Conservation (phyloP, 2,113 vertebrate genomes). For the Lontra canadensis region DNA sequence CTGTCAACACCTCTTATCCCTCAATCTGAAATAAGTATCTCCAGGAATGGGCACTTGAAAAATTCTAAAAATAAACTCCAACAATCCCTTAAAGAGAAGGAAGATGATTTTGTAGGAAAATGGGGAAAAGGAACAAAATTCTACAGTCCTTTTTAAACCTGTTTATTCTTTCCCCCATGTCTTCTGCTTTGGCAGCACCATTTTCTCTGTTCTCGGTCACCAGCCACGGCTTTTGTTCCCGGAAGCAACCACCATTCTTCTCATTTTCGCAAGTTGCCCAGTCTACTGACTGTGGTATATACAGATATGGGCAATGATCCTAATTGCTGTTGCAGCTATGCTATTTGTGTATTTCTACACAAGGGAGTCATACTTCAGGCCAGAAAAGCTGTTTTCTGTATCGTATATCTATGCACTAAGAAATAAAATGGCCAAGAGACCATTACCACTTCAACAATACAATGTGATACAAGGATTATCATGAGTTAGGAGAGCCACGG, state of each 20-base stretch:
- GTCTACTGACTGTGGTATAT: not conserved
- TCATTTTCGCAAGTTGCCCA: not conserved
- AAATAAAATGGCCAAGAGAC: not conserved
- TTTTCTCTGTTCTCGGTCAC: not conserved
- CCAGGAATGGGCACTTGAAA: not conserved
- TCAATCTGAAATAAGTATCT: not conserved
- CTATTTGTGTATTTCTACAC: not conserved
- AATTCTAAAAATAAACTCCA: conserved; percentile 21
- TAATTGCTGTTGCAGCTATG: not conserved
- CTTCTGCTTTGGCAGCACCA: not conserved
- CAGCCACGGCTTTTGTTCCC: not conserved
- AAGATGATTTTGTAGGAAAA: not conserved
- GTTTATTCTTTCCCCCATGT: not conserved
- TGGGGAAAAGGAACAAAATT: not conserved
- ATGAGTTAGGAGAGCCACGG: not conserved
- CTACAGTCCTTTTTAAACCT: not conserved
- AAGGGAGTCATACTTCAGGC: not conserved
- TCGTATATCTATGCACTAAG: not conserved
- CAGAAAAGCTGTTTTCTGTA: not conserved
- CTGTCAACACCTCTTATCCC: not conserved
- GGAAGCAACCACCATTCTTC: not conserved
- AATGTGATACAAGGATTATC: no score
- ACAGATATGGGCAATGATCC: rapidly evolving
- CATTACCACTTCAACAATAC: not conserved
- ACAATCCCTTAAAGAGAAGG: not conserved